phyloP scores from a whole-genome alignment of 2,888 invertebrate genomes.

The Temnothorax ravouxi region DNA sequence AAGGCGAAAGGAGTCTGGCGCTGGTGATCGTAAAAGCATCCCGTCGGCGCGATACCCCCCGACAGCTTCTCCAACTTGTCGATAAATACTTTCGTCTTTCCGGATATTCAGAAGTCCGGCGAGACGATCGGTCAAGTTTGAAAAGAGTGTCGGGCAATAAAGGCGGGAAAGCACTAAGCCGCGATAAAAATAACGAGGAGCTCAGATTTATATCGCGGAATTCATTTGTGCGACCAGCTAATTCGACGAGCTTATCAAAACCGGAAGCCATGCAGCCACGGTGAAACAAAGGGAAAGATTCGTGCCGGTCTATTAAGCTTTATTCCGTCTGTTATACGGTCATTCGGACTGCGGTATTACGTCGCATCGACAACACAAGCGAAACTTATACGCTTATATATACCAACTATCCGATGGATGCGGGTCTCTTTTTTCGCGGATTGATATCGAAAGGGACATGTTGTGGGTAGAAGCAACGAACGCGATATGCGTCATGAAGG shows the following conservation, averaged over 20 bases:
- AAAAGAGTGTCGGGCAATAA: constrained; percentile 51
- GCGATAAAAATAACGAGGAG: constrained; percentile 59
- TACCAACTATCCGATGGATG: not conserved
- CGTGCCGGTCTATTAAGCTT: constrained; percentile 11
- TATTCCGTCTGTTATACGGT: constrained; percentile 29
- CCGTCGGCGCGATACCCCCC: constrained; percentile 53
- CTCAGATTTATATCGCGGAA: constrained; percentile 28
- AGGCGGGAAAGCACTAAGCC: constrained; percentile 25
- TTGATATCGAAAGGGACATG: constrained; percentile 47
- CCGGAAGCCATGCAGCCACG: not conserved
- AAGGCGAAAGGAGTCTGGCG: constrained; percentile 68
- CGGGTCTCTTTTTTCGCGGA: constrained; percentile 30
- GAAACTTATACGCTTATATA: constrained; percentile 8
- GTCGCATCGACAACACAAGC: constrained; percentile 26
- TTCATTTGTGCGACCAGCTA: constrained; percentile 15
- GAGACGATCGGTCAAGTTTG: constrained; percentile 64
- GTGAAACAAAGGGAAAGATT: not conserved
- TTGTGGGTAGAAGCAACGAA: constrained; percentile 16
- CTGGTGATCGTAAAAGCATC: constrained; percentile 74
- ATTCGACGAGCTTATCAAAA: constrained; percentile 34
- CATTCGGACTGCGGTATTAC: constrained; percentile 19
- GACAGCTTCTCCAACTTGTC: constrained; percentile 45
- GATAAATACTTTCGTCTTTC: constrained; percentile 68
- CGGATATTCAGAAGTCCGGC: constrained; percentile 32
- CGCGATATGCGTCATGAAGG: constrained; percentile 34